Evolutionary conservation across 1,140 invertebrate genomes (phyloP), one percentile per base, ranked within the genome.

Genomic region (Teleogryllus occipitalis): DNA sequence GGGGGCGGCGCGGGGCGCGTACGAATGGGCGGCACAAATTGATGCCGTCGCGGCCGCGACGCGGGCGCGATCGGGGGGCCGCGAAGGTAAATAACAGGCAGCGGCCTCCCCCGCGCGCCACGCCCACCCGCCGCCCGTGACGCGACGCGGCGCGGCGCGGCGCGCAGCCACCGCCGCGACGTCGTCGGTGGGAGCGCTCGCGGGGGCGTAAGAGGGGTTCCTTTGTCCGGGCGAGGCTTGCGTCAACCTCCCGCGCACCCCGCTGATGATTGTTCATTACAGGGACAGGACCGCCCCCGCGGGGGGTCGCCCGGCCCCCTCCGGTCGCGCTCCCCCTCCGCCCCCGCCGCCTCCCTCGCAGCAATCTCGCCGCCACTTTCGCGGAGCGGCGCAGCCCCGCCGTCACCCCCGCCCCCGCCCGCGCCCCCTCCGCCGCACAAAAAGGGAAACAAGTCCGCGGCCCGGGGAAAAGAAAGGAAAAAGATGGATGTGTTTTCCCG

Each of bases 191-290:
- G 27, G 27, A 39, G 27, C 27, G 27, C 27, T 39, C 27, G 27
- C 27, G 27, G 27, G 27, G 27, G 27, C 27, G 27, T 39, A 39
- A 65, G 54, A 65, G 54, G 54, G 54, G 1, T 65, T 7, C 54
- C 49, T 54, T 54, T 65, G 54, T 65, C 54, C 18, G 10, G 10
- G 54, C 54, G 49, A 65, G 18, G 10, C 54, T 65, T 65, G 54
- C 54, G 54, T 65, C 7, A 65, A 2, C 54, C 54, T 65, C 54
- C 10, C 54, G 54, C 54, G 54, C 54, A 39, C 54, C 54, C 18
- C 54, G 54, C 54, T 65, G 54, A 65, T 65, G 54, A 65, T 65
- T 65, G 54, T 65, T 65, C 54, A 65, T 65, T 65, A 65, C 54
- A 65, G 18, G 54, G 54, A 65, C 54, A 65, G 54, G 54, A 65